These are phyloP conservation scores for Elachura formosa DNA, from an alignment of 2,113 vertebrate species.

Conservation along the genomic window DNA sequence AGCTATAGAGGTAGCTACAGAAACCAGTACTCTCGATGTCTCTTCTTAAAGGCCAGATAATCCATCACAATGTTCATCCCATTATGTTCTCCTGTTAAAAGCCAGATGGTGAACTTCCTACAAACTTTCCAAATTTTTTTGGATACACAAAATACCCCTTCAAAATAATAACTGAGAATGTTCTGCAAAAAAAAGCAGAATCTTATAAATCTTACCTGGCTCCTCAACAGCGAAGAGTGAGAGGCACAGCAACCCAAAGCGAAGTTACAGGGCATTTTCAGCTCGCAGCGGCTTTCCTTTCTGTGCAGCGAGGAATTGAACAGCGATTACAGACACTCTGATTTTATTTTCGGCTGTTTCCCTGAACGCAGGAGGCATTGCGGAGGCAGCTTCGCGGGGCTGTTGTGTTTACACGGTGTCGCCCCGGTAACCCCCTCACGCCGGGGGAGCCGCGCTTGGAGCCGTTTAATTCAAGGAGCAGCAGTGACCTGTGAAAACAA, in stretches of 20 bases:
- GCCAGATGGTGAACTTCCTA: neutral
- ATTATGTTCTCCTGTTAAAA: neutral
- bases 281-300: neutral
- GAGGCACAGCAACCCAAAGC: neutral
- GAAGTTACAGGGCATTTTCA: neutral
- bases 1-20: neutral
- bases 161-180: neutral
- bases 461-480: neutral
- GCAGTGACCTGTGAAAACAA: neutral
- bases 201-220: conserved; percentile 36
- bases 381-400: neutral
- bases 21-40: neutral
- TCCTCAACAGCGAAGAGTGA: neutral
- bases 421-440: conserved; percentile 40
- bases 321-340: neutral
- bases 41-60: neutral
- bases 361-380: neutral
- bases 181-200: neutral
- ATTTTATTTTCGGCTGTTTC: neutral
- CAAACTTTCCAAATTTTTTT: neutral
- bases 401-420: conserved; percentile 61
- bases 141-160: fast-evolving
- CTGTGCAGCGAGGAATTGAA: neutral
- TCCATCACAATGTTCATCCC: neutral
- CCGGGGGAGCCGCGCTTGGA: neutral